phyloP scores from a whole-genome alignment of 2,113 vertebrate genomes.

The Cepphus grylle region DNA sequence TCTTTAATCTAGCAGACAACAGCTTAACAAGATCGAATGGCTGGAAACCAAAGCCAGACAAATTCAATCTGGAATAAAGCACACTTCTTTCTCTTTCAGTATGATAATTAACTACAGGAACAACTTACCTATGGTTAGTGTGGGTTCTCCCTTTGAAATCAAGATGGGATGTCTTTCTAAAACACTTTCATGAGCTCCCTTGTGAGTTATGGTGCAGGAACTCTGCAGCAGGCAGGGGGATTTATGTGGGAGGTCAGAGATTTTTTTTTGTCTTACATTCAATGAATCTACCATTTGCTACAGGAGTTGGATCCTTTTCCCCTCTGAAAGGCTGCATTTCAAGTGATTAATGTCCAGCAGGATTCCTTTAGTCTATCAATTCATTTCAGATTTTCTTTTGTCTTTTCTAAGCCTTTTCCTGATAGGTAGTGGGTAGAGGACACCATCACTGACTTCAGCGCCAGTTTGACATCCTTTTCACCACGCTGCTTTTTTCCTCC shows the following conservation, averaged over 20 bases:
- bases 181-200: neutral
- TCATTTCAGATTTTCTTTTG: neutral
- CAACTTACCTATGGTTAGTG: neutral
- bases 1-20: conserved; percentile 4
- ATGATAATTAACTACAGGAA: neutral
- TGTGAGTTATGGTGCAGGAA: accelerated
- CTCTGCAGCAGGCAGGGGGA: neutral
- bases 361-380: neutral
- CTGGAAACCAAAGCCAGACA: neutral
- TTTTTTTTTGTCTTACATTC: neutral
- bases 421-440: neutral
- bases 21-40: neutral
- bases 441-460: neutral
- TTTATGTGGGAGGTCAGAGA: neutral
- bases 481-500: neutral
- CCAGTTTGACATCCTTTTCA: neutral
- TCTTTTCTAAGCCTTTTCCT: neutral
- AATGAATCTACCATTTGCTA: neutral
- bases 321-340: neutral
- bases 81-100: neutral
- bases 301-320: neutral
- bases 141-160: neutral
- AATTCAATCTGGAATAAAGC: neutral
- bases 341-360: neutral
- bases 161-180: neutral